Evolutionary conservation across 2,888 invertebrate species (phyloP).

Genomic region (Panopea generosa): DNA sequence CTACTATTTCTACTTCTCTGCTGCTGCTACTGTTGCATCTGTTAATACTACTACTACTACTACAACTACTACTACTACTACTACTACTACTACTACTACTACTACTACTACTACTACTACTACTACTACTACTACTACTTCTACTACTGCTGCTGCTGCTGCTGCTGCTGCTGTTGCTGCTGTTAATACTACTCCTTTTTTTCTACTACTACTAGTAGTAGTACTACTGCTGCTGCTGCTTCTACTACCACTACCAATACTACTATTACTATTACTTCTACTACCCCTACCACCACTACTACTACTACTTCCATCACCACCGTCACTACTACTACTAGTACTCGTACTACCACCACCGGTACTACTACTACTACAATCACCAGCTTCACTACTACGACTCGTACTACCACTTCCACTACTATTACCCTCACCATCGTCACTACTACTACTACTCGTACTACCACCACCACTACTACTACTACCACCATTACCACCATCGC

Average conservation of each 20-base stretch:
- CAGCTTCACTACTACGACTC: too few relatives aligned
- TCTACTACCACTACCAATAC: too few relatives aligned
- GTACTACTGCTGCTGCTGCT: too few relatives aligned
- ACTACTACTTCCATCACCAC: constrained; percentile 6
- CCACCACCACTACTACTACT: constrained; percentile 5
- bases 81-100: constrained; percentile 14
- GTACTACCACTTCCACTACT: too few relatives aligned
- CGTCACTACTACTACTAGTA: constrained; percentile 4
- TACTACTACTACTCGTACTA: too few relatives aligned
- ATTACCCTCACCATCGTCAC: not conserved
- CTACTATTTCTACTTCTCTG: too few relatives aligned
- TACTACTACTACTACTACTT: constrained; percentile 2
- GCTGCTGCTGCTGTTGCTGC: constrained; percentile 12
- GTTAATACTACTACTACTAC: constrained; percentile 12
- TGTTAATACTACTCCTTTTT: constrained; percentile 4
- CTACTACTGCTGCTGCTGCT: constrained; percentile 11
- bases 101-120: constrained; percentile 6
- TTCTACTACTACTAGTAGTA: constrained; percentile 15
- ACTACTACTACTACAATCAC: too few relatives aligned
- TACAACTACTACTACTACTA: constrained; percentile 8
- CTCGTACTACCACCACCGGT: too few relatives aligned
- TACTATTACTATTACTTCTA: too few relatives aligned
- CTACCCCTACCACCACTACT: too few relatives aligned
- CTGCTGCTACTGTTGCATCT: too few relatives aligned
- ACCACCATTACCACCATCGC: not conserved